phyloP scores from a whole-genome alignment of 2,797 vertebrate species.

The Coracias cyanogaster region DNA sequence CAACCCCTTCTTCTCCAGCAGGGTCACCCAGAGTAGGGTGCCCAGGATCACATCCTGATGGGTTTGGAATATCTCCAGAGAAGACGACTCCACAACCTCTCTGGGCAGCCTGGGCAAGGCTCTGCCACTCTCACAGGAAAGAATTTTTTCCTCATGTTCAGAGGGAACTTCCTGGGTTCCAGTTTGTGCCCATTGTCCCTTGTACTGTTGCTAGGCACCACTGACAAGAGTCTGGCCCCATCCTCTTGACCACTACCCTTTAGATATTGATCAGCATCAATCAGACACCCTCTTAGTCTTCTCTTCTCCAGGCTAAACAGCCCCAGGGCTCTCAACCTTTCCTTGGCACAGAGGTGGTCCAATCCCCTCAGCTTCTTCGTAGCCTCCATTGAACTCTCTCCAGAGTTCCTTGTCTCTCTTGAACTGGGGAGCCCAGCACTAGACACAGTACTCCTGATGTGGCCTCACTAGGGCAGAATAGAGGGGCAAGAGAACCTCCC shows the following conservation, averaged over 20 bases:
- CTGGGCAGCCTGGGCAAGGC: not conserved
- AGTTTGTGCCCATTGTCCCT: not conserved
- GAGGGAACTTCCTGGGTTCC: not conserved
- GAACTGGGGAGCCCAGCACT: not conserved
- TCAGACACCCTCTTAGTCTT: too few relatives aligned
- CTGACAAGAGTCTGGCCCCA: too few relatives aligned
- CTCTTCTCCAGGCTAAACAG: too few relatives aligned
- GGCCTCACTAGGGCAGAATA: not conserved
- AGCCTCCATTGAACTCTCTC: not conserved
- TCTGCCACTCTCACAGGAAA: not conserved
- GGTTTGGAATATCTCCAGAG: not conserved
- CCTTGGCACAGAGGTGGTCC: not conserved
- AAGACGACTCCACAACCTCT: not conserved
- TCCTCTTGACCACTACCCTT: too few relatives aligned
- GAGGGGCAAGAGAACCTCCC: not conserved
- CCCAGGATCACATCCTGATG: not conserved
- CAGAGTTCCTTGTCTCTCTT: not conserved
- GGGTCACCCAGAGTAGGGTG: not conserved
- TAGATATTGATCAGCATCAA: too few relatives aligned
- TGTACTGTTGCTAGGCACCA: too few relatives aligned
- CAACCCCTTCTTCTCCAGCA: not conserved
- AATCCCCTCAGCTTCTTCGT: not conserved
- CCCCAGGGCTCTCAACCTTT: too few relatives aligned
- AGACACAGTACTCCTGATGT: not conserved
- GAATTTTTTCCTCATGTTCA: not conserved